Conservation (phyloP, 2,113 vertebrate species). For the Oryzias celebensis region DNA sequence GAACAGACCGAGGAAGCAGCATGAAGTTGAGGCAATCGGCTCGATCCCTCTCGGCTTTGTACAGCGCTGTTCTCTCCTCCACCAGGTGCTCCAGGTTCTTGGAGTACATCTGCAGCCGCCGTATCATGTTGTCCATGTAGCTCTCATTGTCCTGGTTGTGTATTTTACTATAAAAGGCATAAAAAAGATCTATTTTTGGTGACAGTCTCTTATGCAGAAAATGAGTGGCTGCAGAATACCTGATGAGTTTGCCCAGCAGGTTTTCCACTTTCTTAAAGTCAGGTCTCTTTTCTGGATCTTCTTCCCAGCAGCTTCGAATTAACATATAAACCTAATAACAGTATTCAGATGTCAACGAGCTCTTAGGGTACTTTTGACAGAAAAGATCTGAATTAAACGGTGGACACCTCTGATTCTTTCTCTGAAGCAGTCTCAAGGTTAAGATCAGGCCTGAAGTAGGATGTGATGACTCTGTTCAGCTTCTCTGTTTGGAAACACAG, state of each 20-base stretch:
- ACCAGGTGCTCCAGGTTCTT: slow-evolving; percentile 93
- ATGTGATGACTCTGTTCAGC: slow-evolving; percentile 80
- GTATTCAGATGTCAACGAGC: background rate
- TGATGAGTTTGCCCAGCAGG: slow-evolving; percentile 89
- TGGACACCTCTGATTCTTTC: slow-evolving; percentile 81
- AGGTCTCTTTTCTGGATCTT: slow-evolving; percentile 93
- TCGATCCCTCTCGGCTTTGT: slow-evolving; percentile 93
- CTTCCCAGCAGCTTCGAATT: slow-evolving; percentile 93
- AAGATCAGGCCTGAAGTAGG: slow-evolving; percentile 88
- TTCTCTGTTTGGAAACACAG: slow-evolving; percentile 81
- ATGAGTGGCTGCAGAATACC: slow-evolving; percentile 68
- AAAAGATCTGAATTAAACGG: background rate
- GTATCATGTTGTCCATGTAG: slow-evolving; percentile 96
- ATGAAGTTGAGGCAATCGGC: slow-evolving; percentile 93
- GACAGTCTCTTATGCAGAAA: no score
- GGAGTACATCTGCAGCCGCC: slow-evolving; percentile 93
- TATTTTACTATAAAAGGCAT: slow-evolving; percentile 79
- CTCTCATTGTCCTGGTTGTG: slow-evolving; percentile 90
- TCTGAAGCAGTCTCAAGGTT: slow-evolving; percentile 82
- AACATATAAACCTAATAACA: slow-evolving; percentile 79
- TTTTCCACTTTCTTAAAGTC: slow-evolving; percentile 96
- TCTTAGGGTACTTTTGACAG: background rate
- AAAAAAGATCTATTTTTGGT: background rate
- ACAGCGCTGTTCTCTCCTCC: slow-evolving; percentile 91
- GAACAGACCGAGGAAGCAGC: slow-evolving; percentile 89